Evolutionary conservation across 2,113 vertebrate species (phyloP).

Genomic region (Ranitomeya variabilis): DNA sequence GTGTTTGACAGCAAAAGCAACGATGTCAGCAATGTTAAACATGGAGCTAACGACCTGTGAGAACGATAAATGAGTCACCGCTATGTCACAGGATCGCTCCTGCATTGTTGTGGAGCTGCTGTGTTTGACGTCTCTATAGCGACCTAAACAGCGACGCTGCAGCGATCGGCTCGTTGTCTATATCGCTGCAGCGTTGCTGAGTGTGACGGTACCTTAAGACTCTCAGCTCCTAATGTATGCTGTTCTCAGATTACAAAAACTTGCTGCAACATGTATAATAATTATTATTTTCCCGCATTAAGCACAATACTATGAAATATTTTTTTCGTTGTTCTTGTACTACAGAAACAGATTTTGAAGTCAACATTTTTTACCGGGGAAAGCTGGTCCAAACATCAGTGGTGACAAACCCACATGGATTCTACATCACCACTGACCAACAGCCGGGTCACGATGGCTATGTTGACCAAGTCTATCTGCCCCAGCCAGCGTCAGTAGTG

Average conservation of each 20-base stretch:
- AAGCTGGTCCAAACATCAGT: conserved; percentile 68
- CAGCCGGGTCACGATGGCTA: conserved; percentile 55
- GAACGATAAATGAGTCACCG: too few relatives aligned
- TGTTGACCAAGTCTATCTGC: conserved; percentile 69
- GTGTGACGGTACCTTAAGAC: too few relatives aligned
- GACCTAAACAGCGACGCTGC: too few relatives aligned
- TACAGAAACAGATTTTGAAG: conserved; percentile 76
- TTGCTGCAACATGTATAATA: background rate
- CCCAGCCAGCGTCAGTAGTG: conserved; percentile 62
- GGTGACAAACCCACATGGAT: conserved; percentile 70
- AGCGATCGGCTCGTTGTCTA: too few relatives aligned
- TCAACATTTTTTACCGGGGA: conserved; percentile 80
- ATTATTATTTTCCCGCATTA: background rate
- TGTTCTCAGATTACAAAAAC: background rate
- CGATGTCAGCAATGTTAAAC: too few relatives aligned
- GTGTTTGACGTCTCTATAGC: too few relatives aligned
- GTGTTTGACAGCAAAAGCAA: too few relatives aligned
- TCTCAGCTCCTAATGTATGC: too few relatives aligned
- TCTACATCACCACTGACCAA: conserved; percentile 69
- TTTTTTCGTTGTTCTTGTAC: background rate
- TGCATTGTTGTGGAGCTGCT: too few relatives aligned
- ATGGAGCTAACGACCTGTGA: too few relatives aligned
- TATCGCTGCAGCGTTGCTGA: too few relatives aligned
- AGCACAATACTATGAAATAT: background rate
- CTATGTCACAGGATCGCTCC: too few relatives aligned